Evolutionary conservation across 2,797 vertebrate genomes (phyloP).

Genomic region (Tamandua tetradactyla): DNA sequence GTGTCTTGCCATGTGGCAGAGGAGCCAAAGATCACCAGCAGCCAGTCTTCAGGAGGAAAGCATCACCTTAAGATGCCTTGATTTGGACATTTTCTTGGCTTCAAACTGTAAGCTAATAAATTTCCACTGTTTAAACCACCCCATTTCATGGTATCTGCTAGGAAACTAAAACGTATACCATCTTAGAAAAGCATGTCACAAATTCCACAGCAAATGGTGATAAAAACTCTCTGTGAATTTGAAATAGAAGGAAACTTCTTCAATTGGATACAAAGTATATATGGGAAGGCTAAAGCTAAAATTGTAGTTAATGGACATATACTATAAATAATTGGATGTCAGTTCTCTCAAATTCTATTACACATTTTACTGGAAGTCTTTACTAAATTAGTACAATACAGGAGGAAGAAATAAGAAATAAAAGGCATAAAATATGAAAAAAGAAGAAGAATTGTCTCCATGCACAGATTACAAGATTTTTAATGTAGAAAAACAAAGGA

Average conservation of each 20-base stretch:
- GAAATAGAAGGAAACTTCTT: conserved; percentile 1
- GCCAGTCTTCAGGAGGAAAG: too few relatives aligned
- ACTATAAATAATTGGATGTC: not conserved
- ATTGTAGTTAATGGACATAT: not conserved
- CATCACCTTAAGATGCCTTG: too few relatives aligned
- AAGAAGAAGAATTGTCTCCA: not conserved
- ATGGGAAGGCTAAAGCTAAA: not conserved
- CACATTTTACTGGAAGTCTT: not conserved
- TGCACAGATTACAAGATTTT: conserved; percentile 4
- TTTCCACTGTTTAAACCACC: too few relatives aligned
- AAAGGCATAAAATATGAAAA: not conserved
- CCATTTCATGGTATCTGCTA: too few relatives aligned
- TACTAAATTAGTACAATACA: not conserved
- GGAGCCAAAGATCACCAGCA: too few relatives aligned
- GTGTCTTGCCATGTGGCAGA: too few relatives aligned
- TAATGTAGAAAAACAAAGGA: not conserved
- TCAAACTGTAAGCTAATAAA: too few relatives aligned
- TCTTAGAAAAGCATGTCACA: not conserved
- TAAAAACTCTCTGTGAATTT: not conserved
- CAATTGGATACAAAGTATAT: not conserved
- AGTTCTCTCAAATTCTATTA: not conserved
- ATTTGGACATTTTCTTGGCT: too few relatives aligned
- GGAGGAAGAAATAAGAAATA: not conserved
- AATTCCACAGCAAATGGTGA: conserved; percentile 3
- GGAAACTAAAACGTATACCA: too few relatives aligned